These are phyloP conservation scores for Aphrophora alni DNA, from an alignment of 2,888 invertebrate species.

Conservation along the genomic window DNA sequence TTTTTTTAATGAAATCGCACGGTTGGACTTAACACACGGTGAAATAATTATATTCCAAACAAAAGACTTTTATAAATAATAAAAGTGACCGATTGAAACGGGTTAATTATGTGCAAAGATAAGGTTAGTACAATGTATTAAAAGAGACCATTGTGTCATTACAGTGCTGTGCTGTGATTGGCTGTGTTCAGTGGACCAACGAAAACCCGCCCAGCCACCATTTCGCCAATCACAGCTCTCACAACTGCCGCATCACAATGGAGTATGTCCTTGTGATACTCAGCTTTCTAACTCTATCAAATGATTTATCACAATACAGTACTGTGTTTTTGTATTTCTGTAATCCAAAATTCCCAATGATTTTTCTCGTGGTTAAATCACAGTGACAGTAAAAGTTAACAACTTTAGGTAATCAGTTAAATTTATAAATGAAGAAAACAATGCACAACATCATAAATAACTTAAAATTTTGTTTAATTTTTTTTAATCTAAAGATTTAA, in stretches of 20 bases:
- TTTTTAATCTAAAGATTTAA: too few species aligned
- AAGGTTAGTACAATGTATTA: constrained; percentile 6
- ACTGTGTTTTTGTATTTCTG: too few species aligned
- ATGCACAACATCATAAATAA: too few species aligned
- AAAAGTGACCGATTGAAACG: background rate
- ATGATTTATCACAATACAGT: too few species aligned
- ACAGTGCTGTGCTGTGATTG: constrained; percentile 23
- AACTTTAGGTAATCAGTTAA: too few species aligned
- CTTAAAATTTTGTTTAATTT: too few species aligned
- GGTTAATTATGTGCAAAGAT: constrained; percentile 2
- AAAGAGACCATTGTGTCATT: constrained; percentile 3
- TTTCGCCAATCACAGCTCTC: constrained; percentile 29
- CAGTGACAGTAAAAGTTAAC: too few species aligned
- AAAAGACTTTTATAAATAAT: background rate
- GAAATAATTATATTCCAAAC: background rate
- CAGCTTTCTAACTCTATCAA: background rate
- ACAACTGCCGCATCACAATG: background rate
- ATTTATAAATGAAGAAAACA: too few species aligned
- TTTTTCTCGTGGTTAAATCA: too few species aligned
- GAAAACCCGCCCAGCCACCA: constrained; percentile 31
- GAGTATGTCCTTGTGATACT: background rate
- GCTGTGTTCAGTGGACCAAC: constrained; percentile 36
- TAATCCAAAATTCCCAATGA: too few species aligned
- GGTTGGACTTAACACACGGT: too few species aligned
- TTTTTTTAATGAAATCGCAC: too few species aligned